Base-by-base conservation (phyloP, 2,888 invertebrate genomes). In the Melitaea athalia region DNA sequence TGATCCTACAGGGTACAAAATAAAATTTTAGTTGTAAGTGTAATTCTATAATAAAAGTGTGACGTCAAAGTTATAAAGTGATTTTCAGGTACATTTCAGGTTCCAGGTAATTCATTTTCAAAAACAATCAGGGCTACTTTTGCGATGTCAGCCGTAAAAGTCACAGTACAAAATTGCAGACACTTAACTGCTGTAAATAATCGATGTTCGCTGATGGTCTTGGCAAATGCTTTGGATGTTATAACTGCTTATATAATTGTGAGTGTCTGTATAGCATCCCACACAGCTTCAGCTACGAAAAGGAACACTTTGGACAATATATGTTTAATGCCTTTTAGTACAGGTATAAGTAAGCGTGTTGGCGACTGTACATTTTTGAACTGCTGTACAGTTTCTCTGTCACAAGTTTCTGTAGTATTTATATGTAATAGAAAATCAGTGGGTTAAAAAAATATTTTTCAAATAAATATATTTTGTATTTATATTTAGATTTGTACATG, bases 161-260 rank as follows among this genome's bases (percentile, higher is more conserved):
- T 68, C 57, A 67, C 64, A 42, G 53, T 52, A 61, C 47, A 55
- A 52, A 59, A 68, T 52, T 14, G 33, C 24, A 57, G 52, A 59
- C 43, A 71, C 45, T 31, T 64, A 17, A 52, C 55, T 73, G 82
- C 85, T 85, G 83, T 85, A 82, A 79, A 85, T 84, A 83, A 79
- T 86, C 76, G 78, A 79, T 91, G 89, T 91, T 24, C 72, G 87
- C 86, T 87, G 45, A 45, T 45, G 84, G 88, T 87, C 79, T 87
- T 89, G 85, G 85, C 86, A 86, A 86, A 81, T 78, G 91, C 92
- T 92, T 92, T 92, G 82, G 81, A 82, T 92, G 91, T 92, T 85
- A 67, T 53, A 68, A 76, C 61, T 69, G 74, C 75, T 75, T 69
- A 59, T 69, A 61, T 74, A 71, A 67, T 24, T 24, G 67, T 77